Percentiles rank a stretch among this genome's conserved stretches.
phyloP scores from a whole-genome alignment of 2,113 vertebrate genomes.

The Ictidomys tridecemlineatus region DNA sequence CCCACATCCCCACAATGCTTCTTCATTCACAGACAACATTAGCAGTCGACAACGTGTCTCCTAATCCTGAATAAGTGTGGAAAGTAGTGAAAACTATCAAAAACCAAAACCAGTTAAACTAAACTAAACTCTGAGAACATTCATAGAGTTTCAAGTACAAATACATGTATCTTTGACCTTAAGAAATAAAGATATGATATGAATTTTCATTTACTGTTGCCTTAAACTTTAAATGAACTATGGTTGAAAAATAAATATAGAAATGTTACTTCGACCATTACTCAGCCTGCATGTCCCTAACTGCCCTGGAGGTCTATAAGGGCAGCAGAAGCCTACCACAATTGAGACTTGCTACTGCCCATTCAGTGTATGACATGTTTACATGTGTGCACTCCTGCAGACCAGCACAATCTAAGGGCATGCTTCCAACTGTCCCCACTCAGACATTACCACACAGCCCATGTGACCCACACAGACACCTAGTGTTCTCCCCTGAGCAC shows the following conservation, averaged over 20 bases:
- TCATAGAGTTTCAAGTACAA: not conserved
- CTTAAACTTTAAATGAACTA: constrained; percentile 1
- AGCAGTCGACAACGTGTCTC: not conserved
- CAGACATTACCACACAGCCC: not conserved
- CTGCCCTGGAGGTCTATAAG: not conserved
- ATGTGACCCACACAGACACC: not conserved
- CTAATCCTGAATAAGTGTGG: not conserved
- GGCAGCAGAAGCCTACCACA: not conserved
- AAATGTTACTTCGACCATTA: not conserved
- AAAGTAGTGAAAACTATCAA: not conserved
- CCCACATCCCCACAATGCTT: not conserved
- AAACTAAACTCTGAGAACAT: not conserved
- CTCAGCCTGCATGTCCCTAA: not conserved
- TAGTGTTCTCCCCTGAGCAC: not conserved
- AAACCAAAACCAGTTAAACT: not conserved
- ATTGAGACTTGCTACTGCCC: not conserved
- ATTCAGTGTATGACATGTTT: not conserved
- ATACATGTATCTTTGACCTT: not conserved
- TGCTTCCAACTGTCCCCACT: not conserved
- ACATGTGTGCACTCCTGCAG: not conserved
- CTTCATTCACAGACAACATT: not conserved
- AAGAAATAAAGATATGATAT: not conserved
- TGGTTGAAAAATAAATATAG: not conserved
- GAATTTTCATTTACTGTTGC: not conserved
- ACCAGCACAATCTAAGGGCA: not conserved